These are phyloP conservation scores for Rachycentron canadum DNA, from an alignment of 2,797 vertebrate genomes.

Conservation along the genomic window DNA sequence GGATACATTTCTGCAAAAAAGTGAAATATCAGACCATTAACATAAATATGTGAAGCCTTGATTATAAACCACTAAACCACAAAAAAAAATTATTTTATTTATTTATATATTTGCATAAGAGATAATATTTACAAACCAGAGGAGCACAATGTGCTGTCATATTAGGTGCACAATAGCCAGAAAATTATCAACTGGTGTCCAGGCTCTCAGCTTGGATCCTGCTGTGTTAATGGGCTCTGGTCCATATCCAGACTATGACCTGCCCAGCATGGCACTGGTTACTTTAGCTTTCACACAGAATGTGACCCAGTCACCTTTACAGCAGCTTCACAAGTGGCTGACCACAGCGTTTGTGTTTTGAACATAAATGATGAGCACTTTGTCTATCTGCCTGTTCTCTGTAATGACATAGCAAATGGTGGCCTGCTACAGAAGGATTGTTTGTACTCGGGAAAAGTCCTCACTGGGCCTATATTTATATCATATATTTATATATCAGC, in stretches of 20 bases:
- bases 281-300: slow-evolving; percentile 44
- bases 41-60: not conserved
- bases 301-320: slow-evolving; percentile 49
- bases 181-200: slow-evolving; percentile 36
- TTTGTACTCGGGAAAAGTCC: not conserved
- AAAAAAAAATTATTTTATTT: no score
- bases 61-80: not conserved
- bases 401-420: not conserved
- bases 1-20: slow-evolving; percentile 16
- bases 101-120: not conserved
- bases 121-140: slow-evolving; percentile 32
- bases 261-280: slow-evolving; percentile 42
- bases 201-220: slow-evolving; percentile 41
- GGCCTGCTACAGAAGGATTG: not conserved
- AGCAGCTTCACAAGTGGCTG: slow-evolving; percentile 39
- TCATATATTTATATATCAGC: not conserved
- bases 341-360: slow-evolving; percentile 24
- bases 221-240: slow-evolving; percentile 60
- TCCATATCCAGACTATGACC: slow-evolving; percentile 51
- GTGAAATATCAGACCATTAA: slow-evolving; percentile 12
- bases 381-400: slow-evolving; percentile 1
- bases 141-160: slow-evolving; percentile 24
- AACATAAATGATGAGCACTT: slow-evolving; percentile 19
- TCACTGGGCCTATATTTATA: not conserved
- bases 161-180: slow-evolving; percentile 5